Conservation (phyloP, 2,113 vertebrate species). For the Syrmaticus mikado region DNA sequence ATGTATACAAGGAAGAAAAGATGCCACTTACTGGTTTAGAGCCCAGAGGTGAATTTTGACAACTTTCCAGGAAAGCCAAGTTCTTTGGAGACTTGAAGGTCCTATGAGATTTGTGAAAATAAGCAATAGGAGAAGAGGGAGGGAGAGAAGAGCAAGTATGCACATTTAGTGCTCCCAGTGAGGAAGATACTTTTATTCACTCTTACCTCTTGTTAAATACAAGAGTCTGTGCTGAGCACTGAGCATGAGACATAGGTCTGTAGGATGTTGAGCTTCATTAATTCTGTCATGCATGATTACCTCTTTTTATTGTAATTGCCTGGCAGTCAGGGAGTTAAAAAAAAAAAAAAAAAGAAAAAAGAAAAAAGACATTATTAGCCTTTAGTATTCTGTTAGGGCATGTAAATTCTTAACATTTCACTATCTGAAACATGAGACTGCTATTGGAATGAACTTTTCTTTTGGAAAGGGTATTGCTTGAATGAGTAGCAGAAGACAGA, state of each 20-base stretch:
- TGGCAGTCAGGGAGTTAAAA: not conserved
- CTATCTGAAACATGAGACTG: not conserved
- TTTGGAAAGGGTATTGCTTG: not conserved
- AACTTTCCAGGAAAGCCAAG: not conserved
- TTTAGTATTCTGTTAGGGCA: not conserved
- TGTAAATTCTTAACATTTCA: not conserved
- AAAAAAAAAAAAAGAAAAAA: not conserved
- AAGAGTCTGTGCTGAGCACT: not conserved
- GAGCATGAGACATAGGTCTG: not conserved
- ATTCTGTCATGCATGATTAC: not conserved
- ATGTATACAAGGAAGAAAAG: not conserved
- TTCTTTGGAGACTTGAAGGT: not conserved
- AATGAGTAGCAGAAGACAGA: not conserved
- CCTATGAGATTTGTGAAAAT: not conserved
- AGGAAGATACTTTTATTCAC: not conserved
- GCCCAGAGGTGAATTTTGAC: not conserved
- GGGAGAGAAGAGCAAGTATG: not conserved
- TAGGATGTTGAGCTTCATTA: not conserved
- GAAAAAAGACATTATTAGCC: not conserved
- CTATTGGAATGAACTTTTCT: not conserved
- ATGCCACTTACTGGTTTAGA: not conserved
- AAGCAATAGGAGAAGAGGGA: not conserved
- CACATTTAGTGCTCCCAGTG: not conserved
- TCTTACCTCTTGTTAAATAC: not conserved
- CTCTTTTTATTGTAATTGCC: not conserved